Base-by-base conservation (phyloP, 2,888 invertebrate species). In the Dolichopus griseipennis region DNA sequence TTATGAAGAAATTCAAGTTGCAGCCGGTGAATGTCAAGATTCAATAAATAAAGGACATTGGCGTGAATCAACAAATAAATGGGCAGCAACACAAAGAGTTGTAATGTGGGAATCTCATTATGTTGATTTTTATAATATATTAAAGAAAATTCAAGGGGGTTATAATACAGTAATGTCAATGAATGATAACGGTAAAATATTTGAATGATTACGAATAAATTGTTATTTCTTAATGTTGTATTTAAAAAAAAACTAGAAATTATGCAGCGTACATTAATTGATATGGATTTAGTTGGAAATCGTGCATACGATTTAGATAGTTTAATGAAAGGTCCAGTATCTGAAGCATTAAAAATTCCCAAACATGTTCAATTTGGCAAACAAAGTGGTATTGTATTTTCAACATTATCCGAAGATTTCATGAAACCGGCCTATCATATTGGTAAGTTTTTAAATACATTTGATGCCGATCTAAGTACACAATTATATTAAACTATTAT, bases 111-210 rank as follows among this genome's bases (percentile, higher is more conserved):
- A 84, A n/a, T 87, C 92, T 0, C 82, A 83, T 27, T 83, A 80
- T 18, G 89, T 94, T 8, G 90, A 92, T 77, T 92, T 93, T 76
- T 94, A 94, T 78, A 92, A 95, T 77, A 91, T 94, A 70, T 79
- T 91, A 9, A 85, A 84, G 3, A 74, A 73, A 43, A 80, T 75
- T 0, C 81, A 67, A 71, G 77, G 52, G 65, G 65, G 2, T 61
- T 65, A 7, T 1, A 12, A 0, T 70, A 41, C 20, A 63, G 9
- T 21, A 21, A 27, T 63, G 20, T 1, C 22, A 6, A 27, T 63
- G 27, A 27, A 27, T 3, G 69, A 66, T 64, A 68, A 71, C 61
- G 70, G 72, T 73, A 67, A 63, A 65, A 18, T 61, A 61, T 0
- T 41, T 1, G 34, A 18, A n/a, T 6, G 2, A 9, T 27, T 63